A percentile compares a stretch with the other conserved stretches of the same genome.
Conservation (phyloP, 2,888 invertebrate genomes). For the Dryomyza anilis region DNA sequence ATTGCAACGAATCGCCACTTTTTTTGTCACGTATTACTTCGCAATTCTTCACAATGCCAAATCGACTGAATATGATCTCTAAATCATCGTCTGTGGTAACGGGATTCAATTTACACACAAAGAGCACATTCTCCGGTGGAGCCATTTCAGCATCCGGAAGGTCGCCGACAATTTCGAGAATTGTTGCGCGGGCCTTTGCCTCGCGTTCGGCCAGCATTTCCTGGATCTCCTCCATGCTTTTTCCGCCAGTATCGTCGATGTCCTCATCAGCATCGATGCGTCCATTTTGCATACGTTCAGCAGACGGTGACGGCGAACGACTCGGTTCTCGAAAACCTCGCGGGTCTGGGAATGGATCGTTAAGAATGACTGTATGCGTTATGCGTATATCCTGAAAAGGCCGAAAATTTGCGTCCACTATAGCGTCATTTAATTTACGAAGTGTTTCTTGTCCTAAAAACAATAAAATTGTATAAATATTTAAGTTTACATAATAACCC, state of each 20-base stretch:
- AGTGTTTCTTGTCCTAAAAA: constrained; percentile 70
- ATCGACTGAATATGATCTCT: constrained; percentile 96
- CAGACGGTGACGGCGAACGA: constrained; percentile 87
- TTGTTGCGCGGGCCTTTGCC: constrained; percentile 94
- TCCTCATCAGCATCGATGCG: constrained; percentile 93
- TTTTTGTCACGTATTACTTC: constrained; percentile 95
- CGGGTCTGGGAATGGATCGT: constrained; percentile 96
- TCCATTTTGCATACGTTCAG: constrained; percentile 80
- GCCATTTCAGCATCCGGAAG: constrained; percentile 96
- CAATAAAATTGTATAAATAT: background rate
- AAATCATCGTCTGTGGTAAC: constrained; percentile 97
- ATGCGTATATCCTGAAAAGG: constrained; percentile 96
- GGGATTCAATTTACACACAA: constrained; percentile 98
- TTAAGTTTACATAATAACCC: background rate
- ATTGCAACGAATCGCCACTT: constrained; percentile 93
- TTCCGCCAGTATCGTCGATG: constrained; percentile 87
- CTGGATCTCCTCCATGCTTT: constrained; percentile 80
- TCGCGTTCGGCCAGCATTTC: constrained; percentile 90
- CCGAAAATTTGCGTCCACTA: constrained; percentile 86
- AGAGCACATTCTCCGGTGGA: constrained; percentile 98
- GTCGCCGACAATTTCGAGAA: constrained; percentile 98
- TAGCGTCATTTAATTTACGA: constrained; percentile 88
- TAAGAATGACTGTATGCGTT: constrained; percentile 93
- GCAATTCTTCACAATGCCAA: constrained; percentile 91
- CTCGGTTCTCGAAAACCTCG: constrained; percentile 76